These are phyloP conservation scores for Drosophila cognata DNA, from an alignment of 2,888 invertebrate species.

Conservation along the genomic window DNA sequence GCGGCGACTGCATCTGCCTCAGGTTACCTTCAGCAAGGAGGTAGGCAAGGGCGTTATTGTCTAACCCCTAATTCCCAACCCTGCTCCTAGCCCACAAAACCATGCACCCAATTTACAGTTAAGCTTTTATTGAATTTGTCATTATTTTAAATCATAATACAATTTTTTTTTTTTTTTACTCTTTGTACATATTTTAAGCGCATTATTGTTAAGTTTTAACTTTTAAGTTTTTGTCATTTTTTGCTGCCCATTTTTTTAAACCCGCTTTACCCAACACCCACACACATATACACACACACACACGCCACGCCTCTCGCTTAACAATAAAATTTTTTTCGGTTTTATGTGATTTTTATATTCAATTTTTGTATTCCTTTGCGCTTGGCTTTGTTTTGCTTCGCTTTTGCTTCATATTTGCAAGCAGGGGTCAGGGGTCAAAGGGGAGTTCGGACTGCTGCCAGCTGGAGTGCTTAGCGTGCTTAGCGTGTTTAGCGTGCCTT, in stretches of 20 bases:
- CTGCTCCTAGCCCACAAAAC: not conserved
- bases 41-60: conserved; percentile 95
- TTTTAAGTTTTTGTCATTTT: conserved; percentile 42
- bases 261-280: conserved; percentile 9
- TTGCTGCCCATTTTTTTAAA: conserved; percentile 34
- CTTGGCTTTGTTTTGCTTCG: conserved; percentile 4
- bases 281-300: not conserved
- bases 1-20: conserved; percentile 90
- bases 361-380: conserved; percentile 8
- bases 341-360: conserved; percentile 36
- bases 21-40: conserved; percentile 95
- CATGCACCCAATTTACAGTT: conserved; percentile 14
- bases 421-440: conserved; percentile 1
- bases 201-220: conserved; percentile 62
- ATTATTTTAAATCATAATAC: conserved; percentile 1
- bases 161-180: conserved; percentile 15
- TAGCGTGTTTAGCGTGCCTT: not conserved
- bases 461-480: not conserved
- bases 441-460: not conserved
- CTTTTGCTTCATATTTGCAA: not conserved
- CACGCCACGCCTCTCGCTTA: conserved; percentile 48
- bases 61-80: conserved; percentile 74
- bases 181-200: conserved; percentile 61
- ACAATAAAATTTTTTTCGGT: conserved; percentile 79
- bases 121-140: conserved; percentile 48